Conservation (phyloP, 2,888 invertebrate species). For the Cybosia mesomella region DNA sequence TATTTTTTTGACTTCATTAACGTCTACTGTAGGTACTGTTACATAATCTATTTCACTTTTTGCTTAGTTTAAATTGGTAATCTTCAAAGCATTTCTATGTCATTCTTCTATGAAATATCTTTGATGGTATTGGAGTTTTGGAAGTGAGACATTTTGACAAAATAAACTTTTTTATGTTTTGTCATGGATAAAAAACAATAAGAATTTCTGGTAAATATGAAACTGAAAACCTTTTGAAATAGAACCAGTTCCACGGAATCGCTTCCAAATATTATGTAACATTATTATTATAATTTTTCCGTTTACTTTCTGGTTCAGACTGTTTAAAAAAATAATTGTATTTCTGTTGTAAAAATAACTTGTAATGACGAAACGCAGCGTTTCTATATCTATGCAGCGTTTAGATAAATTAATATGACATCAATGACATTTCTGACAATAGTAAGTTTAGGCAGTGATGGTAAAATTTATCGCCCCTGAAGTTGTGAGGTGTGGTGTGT, state of each 20-base stretch:
- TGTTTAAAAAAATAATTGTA: not conserved
- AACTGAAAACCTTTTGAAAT: not conserved
- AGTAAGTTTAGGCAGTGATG: not conserved
- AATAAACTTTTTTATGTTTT: not conserved
- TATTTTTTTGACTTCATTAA: not conserved
- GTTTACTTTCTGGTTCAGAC: not conserved
- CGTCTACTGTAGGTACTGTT: not conserved
- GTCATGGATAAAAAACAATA: not conserved
- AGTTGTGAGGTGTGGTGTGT: constrained; percentile 65
- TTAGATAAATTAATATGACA: not conserved
- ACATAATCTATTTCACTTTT: not conserved
- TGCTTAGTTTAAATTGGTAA: not conserved
- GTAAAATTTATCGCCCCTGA: constrained; percentile 74
- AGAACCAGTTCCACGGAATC: not conserved
- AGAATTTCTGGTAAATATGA: no score
- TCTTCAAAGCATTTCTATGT: not conserved
- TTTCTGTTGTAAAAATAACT: not conserved
- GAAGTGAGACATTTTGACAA: not conserved
- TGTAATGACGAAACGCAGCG: not conserved
- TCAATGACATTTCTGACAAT: not conserved
- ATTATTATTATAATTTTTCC: not conserved
- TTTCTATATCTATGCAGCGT: no score
- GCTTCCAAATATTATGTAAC: not conserved
- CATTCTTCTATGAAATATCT: not conserved
- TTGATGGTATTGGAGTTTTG: not conserved